Base-by-base conservation (phyloP, 2,113 vertebrate species). In the Zapus hudsonius region DNA sequence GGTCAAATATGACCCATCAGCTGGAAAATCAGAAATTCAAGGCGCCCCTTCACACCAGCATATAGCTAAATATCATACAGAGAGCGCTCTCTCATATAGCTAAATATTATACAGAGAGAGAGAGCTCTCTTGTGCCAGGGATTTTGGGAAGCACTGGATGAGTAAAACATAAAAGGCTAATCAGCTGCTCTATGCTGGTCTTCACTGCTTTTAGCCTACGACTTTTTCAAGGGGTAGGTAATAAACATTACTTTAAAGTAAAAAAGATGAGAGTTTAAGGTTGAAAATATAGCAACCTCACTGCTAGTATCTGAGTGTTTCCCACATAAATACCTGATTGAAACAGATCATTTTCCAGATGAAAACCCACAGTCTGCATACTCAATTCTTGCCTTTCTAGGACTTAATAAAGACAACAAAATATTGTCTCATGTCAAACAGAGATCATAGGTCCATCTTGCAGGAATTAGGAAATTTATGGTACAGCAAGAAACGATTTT, bases 1-100 rank as follows among this genome's bases (percentile, higher is more conserved):
- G 98, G 98, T 98, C 98, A 98, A 98, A 98, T 98, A 98, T 97
- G 97, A 97, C 89, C 97, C 97, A 95, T 83, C 97, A 98, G 97
- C 97, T 97, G 96, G 96, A 97, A 98, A 98, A 98, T 96, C 94
- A 93, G 95, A 97, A 98, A 97, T 97, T 95, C 94, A 97, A 97
- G 97, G 96, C 96, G 94, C 96, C 92, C 94, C 92, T 96, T 91
- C 84, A 84, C 72, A 91, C 84, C 7, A 13, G 93, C 84, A 92
- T 91, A 88, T 87, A 94, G 42, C 87, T 64, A 97, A 97, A 96
- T 97, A 97, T 96, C 94, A 97, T 96, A 52, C 57, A 92, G 95
- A 96, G 92, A 96, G 90, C 82, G 97, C 96, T 97, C 88, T 76
- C n/a, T n/a, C 84, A 92, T 91, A 88, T 87, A 94, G 42, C 87